Conservation (phyloP, 2,797 vertebrate genomes). For the Anomalospiza imberbis region DNA sequence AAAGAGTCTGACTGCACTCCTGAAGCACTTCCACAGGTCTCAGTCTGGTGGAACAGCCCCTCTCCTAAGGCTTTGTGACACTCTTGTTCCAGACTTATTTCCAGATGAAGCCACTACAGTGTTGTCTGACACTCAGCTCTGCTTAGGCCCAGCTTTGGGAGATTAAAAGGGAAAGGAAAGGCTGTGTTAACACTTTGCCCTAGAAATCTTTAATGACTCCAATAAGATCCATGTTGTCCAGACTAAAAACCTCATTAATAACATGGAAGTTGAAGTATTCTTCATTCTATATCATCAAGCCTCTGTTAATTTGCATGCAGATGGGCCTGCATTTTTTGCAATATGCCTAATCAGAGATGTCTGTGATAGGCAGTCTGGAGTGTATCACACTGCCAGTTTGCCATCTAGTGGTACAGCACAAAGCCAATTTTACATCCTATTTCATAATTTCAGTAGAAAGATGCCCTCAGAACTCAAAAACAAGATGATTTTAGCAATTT, state of each 20-base stretch:
- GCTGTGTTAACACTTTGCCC: accelerated
- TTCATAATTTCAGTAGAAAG: not conserved
- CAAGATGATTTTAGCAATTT: not conserved
- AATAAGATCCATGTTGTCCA: not conserved
- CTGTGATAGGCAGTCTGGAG: not conserved
- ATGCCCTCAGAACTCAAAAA: not conserved
- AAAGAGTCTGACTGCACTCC: not conserved
- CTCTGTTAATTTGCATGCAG: not conserved
- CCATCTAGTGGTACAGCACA: slow-evolving; percentile 57
- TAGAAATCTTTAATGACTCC: not conserved
- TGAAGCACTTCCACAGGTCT: not conserved
- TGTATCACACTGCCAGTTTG: slow-evolving; percentile 30
- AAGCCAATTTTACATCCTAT: not conserved
- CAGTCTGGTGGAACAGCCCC: not conserved
- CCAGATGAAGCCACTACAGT: not conserved
- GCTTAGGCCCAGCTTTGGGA: not conserved
- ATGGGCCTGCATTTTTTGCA: not conserved
- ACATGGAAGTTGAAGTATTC: not conserved
- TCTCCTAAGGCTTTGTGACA: not conserved
- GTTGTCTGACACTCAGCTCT: not conserved
- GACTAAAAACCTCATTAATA: not conserved
- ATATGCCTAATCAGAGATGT: not conserved
- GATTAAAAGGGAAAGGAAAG: not conserved
- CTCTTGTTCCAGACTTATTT: not conserved
- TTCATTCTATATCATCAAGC: not conserved